Base-by-base conservation (phyloP, 1,140 invertebrate species). In the Heliconius melpomene region DNA sequence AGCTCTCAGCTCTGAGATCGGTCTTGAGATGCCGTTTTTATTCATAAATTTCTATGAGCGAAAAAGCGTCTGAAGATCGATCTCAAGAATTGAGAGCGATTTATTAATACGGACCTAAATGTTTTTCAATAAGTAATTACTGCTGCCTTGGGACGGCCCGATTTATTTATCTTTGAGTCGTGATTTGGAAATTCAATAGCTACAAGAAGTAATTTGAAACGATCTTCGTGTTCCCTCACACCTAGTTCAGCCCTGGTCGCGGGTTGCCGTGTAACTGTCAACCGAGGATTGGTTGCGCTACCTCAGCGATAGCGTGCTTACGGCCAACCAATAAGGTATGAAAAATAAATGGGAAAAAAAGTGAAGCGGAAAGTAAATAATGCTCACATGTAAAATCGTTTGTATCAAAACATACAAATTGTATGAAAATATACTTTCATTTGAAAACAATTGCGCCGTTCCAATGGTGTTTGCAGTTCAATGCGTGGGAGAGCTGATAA, bases 251-350 rank as follows among this genome's bases (percentile, higher is more conserved):
- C 87, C 87, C 86, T 79, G 81, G 90, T 87, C 88, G 82, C 87
- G 83, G 84, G 83, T 85, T 88, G 85, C 83, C 85, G 76, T 87
- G 88, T 90, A 83, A 80, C 83, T 87, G 87, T 88, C 85, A 72
- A 80, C 76, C 36, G 78, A 80, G 83, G 84, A 91, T 90, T 89
- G 88, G 88, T 87, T 83, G 80, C 83, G 74, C 83, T 85, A 83
- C 82, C 83, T 83, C 86, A 84, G 79, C 82, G 72, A 78, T 75
- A 84, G 81, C 82, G 77, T 77, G 46, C 80, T 85, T 82, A 86
- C 87, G 85, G 85, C 80, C 78, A 72, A 81, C 82, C 73, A 84
- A 86, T 78, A 83, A 84, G 84, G 81, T 75, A 82, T 74, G 70
- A 74, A 88, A 87, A 85, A 90, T 84, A 84, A 87, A 87, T 79